Conservation (phyloP, 2,888 invertebrate species). For the Phytoseiulus persimilis region DNA sequence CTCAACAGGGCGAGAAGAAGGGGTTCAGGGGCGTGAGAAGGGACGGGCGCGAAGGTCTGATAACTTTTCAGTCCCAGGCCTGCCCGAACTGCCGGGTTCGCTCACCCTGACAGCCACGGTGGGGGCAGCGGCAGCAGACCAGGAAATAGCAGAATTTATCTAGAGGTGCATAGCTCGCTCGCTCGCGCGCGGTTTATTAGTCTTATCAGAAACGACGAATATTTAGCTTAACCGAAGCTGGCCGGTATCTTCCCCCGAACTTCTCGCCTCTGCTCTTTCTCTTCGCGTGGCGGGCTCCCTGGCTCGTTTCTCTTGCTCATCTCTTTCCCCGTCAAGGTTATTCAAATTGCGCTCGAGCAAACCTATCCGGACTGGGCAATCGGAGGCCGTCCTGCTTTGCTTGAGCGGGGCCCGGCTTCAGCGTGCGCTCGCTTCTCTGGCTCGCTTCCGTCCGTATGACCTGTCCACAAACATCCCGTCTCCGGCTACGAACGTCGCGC, state of each 20-base stretch:
- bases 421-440: background rate
- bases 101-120: background rate
- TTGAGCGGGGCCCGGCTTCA: background rate
- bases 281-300: background rate
- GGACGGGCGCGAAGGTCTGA: background rate
- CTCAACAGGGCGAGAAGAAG: background rate
- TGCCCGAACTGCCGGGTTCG: background rate
- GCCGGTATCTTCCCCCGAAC: background rate
- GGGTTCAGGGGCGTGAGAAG: background rate
- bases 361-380: background rate
- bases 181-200: constrained; percentile 16
- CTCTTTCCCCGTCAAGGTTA: background rate
- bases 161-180: constrained; percentile 15
- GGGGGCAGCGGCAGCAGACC: background rate
- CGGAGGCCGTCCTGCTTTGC: background rate
- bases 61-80: background rate
- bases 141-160: constrained; percentile 5
- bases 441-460: background rate
- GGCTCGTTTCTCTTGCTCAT: background rate
- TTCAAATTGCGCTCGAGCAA: background rate
- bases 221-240: constrained; percentile 26
- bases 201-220: constrained; percentile 38
- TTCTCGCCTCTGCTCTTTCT: background rate
- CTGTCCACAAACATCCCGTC: too few relatives aligned
- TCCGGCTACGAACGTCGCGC: too few relatives aligned